phyloP scores from a whole-genome alignment of 2,113 vertebrate genomes.

The Regulus satrapa region DNA sequence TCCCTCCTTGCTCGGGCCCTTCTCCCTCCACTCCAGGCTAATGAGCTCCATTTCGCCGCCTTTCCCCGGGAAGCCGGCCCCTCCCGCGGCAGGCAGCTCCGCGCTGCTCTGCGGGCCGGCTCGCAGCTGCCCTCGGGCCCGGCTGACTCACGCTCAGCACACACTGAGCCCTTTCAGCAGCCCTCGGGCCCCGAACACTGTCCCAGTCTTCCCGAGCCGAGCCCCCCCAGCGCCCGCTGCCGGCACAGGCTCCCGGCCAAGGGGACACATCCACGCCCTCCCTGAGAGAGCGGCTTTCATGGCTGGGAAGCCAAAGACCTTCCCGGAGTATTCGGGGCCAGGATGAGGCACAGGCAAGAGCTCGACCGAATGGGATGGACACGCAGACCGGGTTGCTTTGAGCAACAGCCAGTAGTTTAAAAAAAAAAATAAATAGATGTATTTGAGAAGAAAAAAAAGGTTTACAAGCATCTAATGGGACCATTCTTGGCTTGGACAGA shows the following conservation, averaged over 20 bases:
- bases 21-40: not conserved
- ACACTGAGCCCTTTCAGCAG: conserved; percentile 75
- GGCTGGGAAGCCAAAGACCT: not conserved
- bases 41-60: not conserved
- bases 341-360: not conserved
- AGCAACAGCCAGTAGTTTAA: not conserved
- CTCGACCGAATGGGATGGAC: not conserved
- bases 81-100: not conserved
- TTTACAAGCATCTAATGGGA: not conserved
- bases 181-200: conserved; percentile 57
- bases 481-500: not conserved
- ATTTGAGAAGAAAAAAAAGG: not conserved
- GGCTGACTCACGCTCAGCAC: conserved; percentile 47
- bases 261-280: not conserved
- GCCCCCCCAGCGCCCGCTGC: not conserved
- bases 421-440: conserved; percentile 3
- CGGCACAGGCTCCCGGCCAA: conserved; percentile 45
- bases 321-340: not conserved
- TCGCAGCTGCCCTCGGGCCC: not conserved
- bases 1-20: not conserved
- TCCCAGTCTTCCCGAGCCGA: conserved; percentile 48
- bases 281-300: conserved; percentile 53
- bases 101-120: not conserved
- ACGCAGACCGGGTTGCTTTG: not conserved
- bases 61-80: not conserved